phyloP scores from a whole-genome alignment of 2,888 invertebrate genomes.

The Cryptus viduatorius region DNA sequence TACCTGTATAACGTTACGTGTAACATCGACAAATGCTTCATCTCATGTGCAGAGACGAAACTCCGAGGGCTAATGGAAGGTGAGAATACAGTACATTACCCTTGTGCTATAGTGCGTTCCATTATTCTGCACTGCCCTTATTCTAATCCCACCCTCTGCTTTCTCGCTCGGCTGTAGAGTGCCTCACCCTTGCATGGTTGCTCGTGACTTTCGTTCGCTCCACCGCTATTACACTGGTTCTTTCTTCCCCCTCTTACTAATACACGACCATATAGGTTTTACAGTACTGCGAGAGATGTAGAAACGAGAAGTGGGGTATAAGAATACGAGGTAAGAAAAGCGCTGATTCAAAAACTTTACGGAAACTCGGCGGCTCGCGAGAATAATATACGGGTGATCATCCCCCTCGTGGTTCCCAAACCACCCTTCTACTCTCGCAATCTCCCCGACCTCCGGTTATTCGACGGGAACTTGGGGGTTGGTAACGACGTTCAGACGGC shows the following conservation, averaged over 20 bases:
- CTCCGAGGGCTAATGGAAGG: slow-evolving; percentile 79
- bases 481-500: slow-evolving; percentile 65
- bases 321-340: slow-evolving; percentile 52
- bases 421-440: neutral
- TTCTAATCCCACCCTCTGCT: slow-evolving; percentile 21
- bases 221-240: slow-evolving; percentile 66
- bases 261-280: slow-evolving; percentile 8
- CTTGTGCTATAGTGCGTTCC: slow-evolving; percentile 70
- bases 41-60: slow-evolving; percentile 70
- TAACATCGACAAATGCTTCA: slow-evolving; percentile 69
- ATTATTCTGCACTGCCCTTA: slow-evolving; percentile 54
- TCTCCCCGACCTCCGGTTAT: neutral
- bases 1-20: slow-evolving; percentile 34
- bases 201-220: slow-evolving; percentile 68
- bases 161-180: slow-evolving; percentile 27
- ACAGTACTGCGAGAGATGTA: slow-evolving; percentile 51
- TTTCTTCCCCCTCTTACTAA: slow-evolving; percentile 16
- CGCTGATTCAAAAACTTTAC: slow-evolving; percentile 76
- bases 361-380: slow-evolving; percentile 49
- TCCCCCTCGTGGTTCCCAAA: slow-evolving; percentile 32
- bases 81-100: slow-evolving; percentile 81
- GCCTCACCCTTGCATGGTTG: slow-evolving; percentile 66
- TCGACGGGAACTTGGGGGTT: slow-evolving; percentile 46
- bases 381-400: slow-evolving; percentile 45
- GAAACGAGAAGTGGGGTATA: slow-evolving; percentile 27